These are phyloP conservation scores for Drosophila novamexicana DNA, from an alignment of 1,140 invertebrate species.

Conservation along the genomic window DNA sequence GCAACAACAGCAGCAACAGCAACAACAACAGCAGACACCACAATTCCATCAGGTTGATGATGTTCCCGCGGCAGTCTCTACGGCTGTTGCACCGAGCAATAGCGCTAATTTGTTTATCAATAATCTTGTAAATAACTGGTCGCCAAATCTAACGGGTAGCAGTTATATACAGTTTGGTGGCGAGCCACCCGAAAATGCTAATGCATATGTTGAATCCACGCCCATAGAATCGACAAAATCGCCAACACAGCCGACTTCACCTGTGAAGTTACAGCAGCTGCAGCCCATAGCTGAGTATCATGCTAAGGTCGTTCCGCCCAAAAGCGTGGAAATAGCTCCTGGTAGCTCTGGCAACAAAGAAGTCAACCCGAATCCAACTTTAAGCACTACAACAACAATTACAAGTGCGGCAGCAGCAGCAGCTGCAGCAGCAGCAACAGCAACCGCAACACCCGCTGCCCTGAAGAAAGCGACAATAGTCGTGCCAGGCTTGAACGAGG, in stretches of 20 bases:
- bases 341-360: background rate
- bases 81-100: constrained; percentile 26
- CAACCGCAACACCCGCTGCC: constrained; percentile 40
- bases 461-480: constrained; percentile 73
- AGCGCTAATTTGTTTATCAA: constrained; percentile 86
- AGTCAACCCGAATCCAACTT: background rate
- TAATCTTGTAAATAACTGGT: constrained; percentile 92
- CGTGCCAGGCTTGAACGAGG: constrained; percentile 48
- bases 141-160: constrained; percentile 91
- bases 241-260: constrained; percentile 4
- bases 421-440: constrained; percentile 8
- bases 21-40: constrained; percentile 26
- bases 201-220: constrained; percentile 20
- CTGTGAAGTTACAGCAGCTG: constrained; percentile 28
- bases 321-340: constrained; percentile 10
- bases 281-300: constrained; percentile 30
- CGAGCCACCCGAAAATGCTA: constrained; percentile 70
- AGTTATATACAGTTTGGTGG: constrained; percentile 92
- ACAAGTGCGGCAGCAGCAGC: constrained; percentile 5
- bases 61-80: constrained; percentile 3
- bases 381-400: background rate
- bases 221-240: constrained; percentile 4
- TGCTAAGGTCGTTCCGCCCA: constrained; percentile 1
- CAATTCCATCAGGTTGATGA: constrained; percentile 55
- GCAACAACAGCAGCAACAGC: constrained; percentile 24